Evolutionary conservation across 2,113 vertebrate genomes (phyloP).

Genomic region (Ancistrus triradiatus): DNA sequence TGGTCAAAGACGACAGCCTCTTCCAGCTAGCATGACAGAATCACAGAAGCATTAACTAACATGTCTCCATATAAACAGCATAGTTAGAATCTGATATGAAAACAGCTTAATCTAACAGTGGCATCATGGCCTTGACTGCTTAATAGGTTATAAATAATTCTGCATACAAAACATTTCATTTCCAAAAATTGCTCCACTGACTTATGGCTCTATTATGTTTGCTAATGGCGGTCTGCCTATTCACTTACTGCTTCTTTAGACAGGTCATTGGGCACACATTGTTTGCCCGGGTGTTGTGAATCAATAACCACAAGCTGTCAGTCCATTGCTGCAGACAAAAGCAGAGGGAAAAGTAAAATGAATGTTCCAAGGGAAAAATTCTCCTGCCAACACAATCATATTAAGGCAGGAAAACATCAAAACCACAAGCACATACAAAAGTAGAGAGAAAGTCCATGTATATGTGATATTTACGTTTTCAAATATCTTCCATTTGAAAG

Average conservation of each 20-base stretch:
- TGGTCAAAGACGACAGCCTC: constrained; percentile 94
- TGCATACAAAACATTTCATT: constrained; percentile 6
- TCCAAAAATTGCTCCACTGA: background rate
- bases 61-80: constrained; percentile 6
- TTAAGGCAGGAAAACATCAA: background rate
- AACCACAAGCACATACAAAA: background rate
- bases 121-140: background rate
- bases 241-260: constrained; percentile 96
- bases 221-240: background rate
- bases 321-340: constrained; percentile 82
- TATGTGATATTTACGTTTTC: background rate
- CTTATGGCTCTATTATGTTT: constrained; percentile 8
- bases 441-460: background rate
- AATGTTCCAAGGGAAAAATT: background rate
- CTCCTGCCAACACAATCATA: background rate
- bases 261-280: constrained; percentile 98
- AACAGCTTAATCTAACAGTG: background rate
- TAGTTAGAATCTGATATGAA: background rate
- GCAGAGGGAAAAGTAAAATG: constrained; percentile 18
- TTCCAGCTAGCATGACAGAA: constrained; percentile 81
- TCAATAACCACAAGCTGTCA: constrained; percentile 89
- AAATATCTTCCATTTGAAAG: background rate
- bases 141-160: background rate
- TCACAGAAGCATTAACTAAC: constrained; percentile 4
- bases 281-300: constrained; percentile 96